Evolutionary conservation across 92 coral and sea anemone species (phyloP), one percentile per base, ranked within the genome.

Genomic region (Muricea muricata): DNA sequence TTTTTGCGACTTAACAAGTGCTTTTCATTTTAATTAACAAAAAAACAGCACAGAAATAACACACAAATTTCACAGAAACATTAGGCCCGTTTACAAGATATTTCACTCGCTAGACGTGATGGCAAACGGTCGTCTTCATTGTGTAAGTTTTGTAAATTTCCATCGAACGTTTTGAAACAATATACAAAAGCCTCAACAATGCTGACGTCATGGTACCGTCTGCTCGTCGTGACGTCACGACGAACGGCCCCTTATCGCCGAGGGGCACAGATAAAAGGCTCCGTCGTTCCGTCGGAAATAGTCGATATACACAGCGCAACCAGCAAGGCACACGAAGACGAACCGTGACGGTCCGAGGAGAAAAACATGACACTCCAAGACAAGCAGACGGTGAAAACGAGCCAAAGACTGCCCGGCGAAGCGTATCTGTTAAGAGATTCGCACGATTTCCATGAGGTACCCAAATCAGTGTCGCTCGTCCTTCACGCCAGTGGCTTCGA

Each of bases 401-500:
- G 34, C 33, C 33, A 60, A 23, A 60, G 6, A 28, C 30, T 77
- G n/a, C 50, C 82, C 31, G 82, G 82, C 17, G 82, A 77, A 61
- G 82, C 82, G 33, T 77, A 77, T 23, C 82, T 77, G 1, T 26
- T 74, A 37, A 61, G 56, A 18, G 82, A 77, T 12, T 23, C 32
- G 67, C 54, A 77, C 20, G 48, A 33, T 12, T 47, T 47, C 20
- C 17, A 17, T 10, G 82, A 55, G 2, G 28, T 77, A 4, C 82
- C 82, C 3, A 54, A 55, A 39, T 61, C 82, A 11, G 82, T 77
- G 47, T 54, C 39, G 4, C 23, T 77, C 28, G 48, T 32, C 6
- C 69, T 77, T 10, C 82, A 20, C 69, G 82, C 54, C 11, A 61
- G 56, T 47, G 82, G 82, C 0, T 77, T 77, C 69, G 68, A 77